phyloP scores from a whole-genome alignment of 2,797 vertebrate genomes.

The Clamator glandarius region DNA sequence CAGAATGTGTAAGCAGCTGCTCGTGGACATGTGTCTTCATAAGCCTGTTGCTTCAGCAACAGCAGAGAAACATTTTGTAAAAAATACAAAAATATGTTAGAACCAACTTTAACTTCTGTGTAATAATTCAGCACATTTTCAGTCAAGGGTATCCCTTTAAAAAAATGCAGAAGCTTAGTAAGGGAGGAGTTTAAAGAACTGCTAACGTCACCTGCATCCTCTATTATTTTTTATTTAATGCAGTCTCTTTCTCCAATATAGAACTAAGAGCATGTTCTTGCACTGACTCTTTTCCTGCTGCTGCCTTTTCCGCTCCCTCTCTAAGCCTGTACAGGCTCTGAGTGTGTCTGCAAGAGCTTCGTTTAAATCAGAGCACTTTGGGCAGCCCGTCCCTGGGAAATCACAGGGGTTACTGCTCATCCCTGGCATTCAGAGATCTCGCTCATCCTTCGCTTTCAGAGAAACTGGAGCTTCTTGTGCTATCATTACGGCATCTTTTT shows the following conservation, averaged over 20 bases:
- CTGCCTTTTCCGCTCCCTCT: constrained; percentile 26
- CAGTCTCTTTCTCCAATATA: background rate
- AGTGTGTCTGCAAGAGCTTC: constrained; percentile 40
- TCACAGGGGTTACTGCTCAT: constrained; percentile 59
- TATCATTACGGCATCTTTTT: constrained; percentile 58
- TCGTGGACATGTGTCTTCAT: background rate
- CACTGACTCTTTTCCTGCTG: constrained; percentile 19
- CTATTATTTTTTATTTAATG: background rate
- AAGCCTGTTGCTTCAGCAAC: background rate
- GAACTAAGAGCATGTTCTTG: background rate
- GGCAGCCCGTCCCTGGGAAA: constrained; percentile 38
- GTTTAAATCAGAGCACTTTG: constrained; percentile 55
- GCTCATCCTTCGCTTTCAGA: constrained; percentile 17
- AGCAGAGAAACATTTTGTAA: background rate
- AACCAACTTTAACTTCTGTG: background rate
- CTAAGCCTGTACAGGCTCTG: background rate
- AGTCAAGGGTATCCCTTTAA: background rate
- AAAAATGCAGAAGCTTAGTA: background rate
- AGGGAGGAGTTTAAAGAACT: background rate
- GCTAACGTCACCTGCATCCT: background rate
- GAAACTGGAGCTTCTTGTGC: constrained; percentile 60
- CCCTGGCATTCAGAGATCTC: background rate
- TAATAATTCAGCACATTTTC: background rate
- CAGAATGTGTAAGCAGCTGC: background rate
- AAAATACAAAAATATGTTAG: background rate